phyloP scores from a whole-genome alignment of 2,113 vertebrate genomes.

The Sinocyclocheilus maitianheensis region DNA sequence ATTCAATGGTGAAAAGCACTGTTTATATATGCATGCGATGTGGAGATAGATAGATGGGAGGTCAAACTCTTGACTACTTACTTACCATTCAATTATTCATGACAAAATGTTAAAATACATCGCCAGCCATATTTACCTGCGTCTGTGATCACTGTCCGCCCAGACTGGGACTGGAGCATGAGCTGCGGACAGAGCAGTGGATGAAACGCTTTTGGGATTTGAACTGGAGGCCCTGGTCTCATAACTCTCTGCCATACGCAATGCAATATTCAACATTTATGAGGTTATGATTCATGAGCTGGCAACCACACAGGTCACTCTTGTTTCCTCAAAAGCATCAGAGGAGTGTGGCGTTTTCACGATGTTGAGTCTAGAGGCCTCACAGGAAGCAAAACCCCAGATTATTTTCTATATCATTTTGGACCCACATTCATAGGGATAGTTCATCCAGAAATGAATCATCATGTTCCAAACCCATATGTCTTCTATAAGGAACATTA shows the following conservation, averaged over 20 bases:
- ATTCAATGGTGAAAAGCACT: slow-evolving; percentile 63
- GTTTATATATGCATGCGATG: slow-evolving; percentile 73
- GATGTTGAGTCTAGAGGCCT: slow-evolving; percentile 39
- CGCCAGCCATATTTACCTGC: neutral
- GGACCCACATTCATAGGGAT: neutral
- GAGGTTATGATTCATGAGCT: slow-evolving; percentile 56
- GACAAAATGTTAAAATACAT: slow-evolving; percentile 37
- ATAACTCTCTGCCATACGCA: slow-evolving; percentile 51
- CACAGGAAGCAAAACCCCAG: slow-evolving; percentile 37
- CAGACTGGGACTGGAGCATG: neutral
- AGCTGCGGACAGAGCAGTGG: slow-evolving; percentile 20
- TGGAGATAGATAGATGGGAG: slow-evolving; percentile 53
- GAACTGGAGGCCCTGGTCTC: slow-evolving; percentile 46
- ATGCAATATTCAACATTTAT: slow-evolving; percentile 57
- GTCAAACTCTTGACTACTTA: slow-evolving; percentile 60
- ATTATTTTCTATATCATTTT: slow-evolving; percentile 31
- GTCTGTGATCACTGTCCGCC: neutral
- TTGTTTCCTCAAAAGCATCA: slow-evolving; percentile 51
- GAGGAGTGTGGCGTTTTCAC: slow-evolving; percentile 37
- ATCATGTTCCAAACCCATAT: neutral
- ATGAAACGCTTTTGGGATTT: slow-evolving; percentile 50
- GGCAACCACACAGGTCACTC: slow-evolving; percentile 50
- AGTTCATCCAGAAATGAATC: neutral
- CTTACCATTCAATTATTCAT: slow-evolving; percentile 56
- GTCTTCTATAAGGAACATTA: neutral